A percentile compares a stretch with the other conserved stretches of the same genome.
These are phyloP conservation scores for Allacma fusca DNA, from an alignment of 2,888 invertebrate species.

Conservation along the genomic window DNA sequence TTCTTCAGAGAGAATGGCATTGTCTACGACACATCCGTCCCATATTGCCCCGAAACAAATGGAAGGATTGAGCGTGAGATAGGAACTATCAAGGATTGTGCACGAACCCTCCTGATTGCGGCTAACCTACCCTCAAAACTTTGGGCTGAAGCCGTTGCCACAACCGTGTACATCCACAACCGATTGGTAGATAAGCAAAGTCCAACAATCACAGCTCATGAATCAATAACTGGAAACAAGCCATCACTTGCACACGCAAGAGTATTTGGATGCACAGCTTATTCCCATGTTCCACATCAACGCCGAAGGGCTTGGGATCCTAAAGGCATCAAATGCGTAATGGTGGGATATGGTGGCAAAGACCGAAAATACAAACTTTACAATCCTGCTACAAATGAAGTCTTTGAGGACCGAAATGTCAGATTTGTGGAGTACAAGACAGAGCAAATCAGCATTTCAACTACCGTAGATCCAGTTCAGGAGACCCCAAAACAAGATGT, in stretches of 20 bases:
- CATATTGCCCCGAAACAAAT: slow-evolving; percentile 63
- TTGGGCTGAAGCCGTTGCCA: slow-evolving; percentile 64
- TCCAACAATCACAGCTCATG: slow-evolving; percentile 56
- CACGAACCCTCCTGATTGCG: slow-evolving; percentile 58
- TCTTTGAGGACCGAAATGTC: slow-evolving; percentile 33
- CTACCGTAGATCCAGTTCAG: too few species aligned
- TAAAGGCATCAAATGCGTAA: slow-evolving; percentile 18
- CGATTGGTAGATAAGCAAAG: slow-evolving; percentile 38
- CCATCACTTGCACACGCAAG: slow-evolving; percentile 56
- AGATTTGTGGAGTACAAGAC: too few species aligned
- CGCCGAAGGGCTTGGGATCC: slow-evolving; percentile 11
- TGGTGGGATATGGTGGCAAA: slow-evolving; percentile 27
- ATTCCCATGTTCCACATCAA: slow-evolving; percentile 33
- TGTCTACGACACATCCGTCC: slow-evolving; percentile 61
- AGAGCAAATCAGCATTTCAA: too few species aligned
- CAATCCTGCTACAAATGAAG: background rate
- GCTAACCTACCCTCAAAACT: slow-evolving; percentile 60
- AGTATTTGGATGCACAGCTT: slow-evolving; percentile 57
- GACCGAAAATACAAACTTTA: slow-evolving; percentile 6
- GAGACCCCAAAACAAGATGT: too few species aligned
- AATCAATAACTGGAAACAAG: slow-evolving; percentile 57
- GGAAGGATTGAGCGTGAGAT: slow-evolving; percentile 62
- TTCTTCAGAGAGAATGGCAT: slow-evolving; percentile 61
- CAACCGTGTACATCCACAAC: slow-evolving; percentile 63
- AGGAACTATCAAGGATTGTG: slow-evolving; percentile 52